Evolutionary conservation across 2,113 vertebrate genomes (phyloP).

Genomic region (Bettongia penicillata): DNA sequence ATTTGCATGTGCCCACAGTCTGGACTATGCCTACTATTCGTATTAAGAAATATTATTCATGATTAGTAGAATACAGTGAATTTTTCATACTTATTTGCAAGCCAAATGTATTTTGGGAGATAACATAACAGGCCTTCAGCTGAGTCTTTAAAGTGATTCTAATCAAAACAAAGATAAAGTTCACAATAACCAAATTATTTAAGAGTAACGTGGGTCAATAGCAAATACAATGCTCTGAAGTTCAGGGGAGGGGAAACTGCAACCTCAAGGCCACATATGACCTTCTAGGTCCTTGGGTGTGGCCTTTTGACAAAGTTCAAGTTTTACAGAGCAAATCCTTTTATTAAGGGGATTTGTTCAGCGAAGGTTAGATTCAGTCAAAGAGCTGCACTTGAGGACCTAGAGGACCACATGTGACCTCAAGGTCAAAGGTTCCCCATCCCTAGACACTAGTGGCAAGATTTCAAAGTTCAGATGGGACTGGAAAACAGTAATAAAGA

Average conservation of each 20-base stretch:
- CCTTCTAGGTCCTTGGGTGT: no score
- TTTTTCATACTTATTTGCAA: neutral
- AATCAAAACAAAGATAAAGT: neutral
- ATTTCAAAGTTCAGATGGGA: neutral
- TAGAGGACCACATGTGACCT: neutral
- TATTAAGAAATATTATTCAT: neutral
- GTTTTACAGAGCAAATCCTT: no score
- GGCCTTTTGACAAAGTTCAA: no score
- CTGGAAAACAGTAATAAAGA: neutral
- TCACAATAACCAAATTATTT: neutral
- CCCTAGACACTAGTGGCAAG: neutral
- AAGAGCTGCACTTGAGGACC: no score
- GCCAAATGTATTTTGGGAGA: accelerated
- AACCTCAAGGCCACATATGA: no score
- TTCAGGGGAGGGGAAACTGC: no score
- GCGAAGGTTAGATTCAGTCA: no score
- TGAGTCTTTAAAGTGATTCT: neutral
- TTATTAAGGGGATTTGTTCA: no score
- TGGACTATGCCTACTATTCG: neutral
- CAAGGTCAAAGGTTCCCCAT: no score
- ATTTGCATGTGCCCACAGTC: neutral
- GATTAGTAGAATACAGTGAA: accelerated
- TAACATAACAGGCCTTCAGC: neutral
- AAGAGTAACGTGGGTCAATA: neutral
- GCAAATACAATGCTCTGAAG: neutral